Evolutionary conservation across 1,140 invertebrate genomes (phyloP).

Genomic region (Drosophila oshimai): DNA sequence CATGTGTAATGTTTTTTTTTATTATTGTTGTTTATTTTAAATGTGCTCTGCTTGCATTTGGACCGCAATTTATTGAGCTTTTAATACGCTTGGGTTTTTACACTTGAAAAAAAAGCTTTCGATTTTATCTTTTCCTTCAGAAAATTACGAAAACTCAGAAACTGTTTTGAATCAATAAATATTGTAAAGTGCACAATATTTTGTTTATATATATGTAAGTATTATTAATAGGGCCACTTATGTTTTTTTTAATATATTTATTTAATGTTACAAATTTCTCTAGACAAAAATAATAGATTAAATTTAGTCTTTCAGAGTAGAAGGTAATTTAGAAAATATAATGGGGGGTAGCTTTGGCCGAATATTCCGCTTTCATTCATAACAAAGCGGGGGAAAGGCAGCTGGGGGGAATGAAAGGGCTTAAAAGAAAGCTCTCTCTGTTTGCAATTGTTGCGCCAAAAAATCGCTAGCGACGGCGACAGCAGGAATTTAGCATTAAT

Average conservation of each 20-base stretch:
- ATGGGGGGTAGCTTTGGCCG: neutral
- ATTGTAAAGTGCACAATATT: too few species aligned
- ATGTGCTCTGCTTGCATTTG: neutral
- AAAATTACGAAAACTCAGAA: too few species aligned
- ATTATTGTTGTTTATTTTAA: slow-evolving; percentile 3
- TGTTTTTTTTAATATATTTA: too few species aligned
- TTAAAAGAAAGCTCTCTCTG: slow-evolving; percentile 25
- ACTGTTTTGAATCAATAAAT: too few species aligned
- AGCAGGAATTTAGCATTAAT: slow-evolving; percentile 60
- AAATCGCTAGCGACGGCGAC: neutral
- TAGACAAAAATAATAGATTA: too few species aligned
- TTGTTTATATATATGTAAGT: too few species aligned
- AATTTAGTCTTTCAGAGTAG: too few species aligned
- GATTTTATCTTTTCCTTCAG: too few species aligned
- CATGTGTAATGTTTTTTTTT: slow-evolving; percentile 14
- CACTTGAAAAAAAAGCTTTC: too few species aligned
- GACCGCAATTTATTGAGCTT: slow-evolving; percentile 14
- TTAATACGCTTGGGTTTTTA: slow-evolving; percentile 2
- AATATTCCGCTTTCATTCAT: slow-evolving; percentile 27
- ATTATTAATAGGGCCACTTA: too few species aligned
- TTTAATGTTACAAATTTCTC: too few species aligned
- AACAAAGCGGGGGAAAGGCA: neutral
- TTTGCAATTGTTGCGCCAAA: slow-evolving; percentile 36
- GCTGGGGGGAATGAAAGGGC: slow-evolving; percentile 5
- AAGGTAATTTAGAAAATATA: too few species aligned